These are phyloP conservation scores for Ceryle rudis DNA, from an alignment of 2,797 vertebrate species.

Conservation along the genomic window DNA sequence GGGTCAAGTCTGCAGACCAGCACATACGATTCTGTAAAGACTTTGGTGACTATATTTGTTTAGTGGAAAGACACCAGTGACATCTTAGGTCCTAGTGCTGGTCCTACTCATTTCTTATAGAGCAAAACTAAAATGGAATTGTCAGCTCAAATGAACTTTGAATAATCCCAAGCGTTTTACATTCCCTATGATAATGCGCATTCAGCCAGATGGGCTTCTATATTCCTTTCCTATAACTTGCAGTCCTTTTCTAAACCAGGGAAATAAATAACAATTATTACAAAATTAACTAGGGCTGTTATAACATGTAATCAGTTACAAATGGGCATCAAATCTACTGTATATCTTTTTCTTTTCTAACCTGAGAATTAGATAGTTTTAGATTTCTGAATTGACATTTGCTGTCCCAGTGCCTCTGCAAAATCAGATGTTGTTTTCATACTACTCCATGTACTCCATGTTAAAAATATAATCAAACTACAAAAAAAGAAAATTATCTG, in stretches of 20 bases:
- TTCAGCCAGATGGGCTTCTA: not conserved
- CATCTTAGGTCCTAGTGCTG: not conserved
- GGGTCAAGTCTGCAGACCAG: not conserved
- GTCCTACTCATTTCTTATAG: not conserved
- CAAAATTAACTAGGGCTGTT: not conserved
- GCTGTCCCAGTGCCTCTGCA: not conserved
- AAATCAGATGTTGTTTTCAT: not conserved
- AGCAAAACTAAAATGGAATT: not conserved
- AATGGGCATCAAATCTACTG: not conserved
- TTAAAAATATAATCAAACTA: not conserved
- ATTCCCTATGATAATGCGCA: not conserved
- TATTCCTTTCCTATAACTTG: not conserved
- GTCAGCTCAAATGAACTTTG: not conserved
- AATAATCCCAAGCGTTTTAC: rapidly evolving
- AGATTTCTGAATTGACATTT: not conserved
- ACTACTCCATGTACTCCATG: not conserved
- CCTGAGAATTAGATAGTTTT: not conserved
- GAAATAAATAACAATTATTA: not conserved
- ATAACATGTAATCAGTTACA: not conserved
- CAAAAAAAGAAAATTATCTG: not conserved
- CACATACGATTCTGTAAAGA: not conserved
- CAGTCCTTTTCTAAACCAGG: not conserved
- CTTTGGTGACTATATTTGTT: not conserved
- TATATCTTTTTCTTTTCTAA: not conserved
- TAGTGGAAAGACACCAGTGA: not conserved